Evolutionary conservation across 2,888 invertebrate species (phyloP), one percentile per base, ranked within the genome.

Genomic region (Pterostichus niger): DNA sequence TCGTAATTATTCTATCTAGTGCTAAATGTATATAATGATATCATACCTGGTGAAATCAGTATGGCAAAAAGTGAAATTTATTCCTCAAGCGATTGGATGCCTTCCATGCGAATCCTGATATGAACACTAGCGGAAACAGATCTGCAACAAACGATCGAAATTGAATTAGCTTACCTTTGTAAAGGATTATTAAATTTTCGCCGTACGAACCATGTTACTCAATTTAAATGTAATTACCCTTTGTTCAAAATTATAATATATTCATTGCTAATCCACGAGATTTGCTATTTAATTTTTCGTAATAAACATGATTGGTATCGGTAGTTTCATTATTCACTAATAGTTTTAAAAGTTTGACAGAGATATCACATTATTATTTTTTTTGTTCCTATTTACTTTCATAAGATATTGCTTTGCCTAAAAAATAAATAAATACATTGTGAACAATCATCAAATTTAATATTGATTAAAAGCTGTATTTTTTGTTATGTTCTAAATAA

Each of bases 181-280:
- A 6, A n/a, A 64, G 64, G 64, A 40, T 64, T 64, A 64, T 64
- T 64, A 33, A 64, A 64, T 64, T 64, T 64, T n/a, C 13, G 6
- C 13, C 35, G 9, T 13, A 64, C 64, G n/a, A 33, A 64, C 64
- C 11, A 13, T n/a, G 35, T 64, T 64, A 64, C 35, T 31, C 52
- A 75, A 75, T 75, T 75, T 75, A 75, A 75, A 75, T 75, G 75
- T 75, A 75, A 75, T 64, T 13, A n/a, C n/a, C 35, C 64, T 64
- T 64, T 64, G 33, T 35, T 64, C 35, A 35, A 33, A 33, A 35
- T 64, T 64, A 64, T 64, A 33, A 64, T 64, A 35, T 35, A 64
- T 64, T 33, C 64, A 64, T 64, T 64, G 35, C 11, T 64, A 35
- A 35, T 61, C 61, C 61, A 6, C 35, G 35, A 61, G 35, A 64